Conservation (phyloP, 2,888 invertebrate species). For the Melikaiella ostensackeni region DNA sequence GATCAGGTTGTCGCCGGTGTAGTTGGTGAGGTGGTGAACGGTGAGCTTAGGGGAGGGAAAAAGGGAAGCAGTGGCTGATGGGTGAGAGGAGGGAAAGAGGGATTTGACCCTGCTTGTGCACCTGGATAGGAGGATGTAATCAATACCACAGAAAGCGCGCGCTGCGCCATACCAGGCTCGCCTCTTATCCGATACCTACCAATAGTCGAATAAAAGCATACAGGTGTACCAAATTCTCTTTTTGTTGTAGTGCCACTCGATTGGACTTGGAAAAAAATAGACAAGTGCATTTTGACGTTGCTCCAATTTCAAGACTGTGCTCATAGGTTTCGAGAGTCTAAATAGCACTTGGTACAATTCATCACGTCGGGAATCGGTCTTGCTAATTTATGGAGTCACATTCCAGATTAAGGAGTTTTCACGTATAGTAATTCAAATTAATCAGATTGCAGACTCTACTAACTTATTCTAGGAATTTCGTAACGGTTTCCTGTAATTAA, state of each 20-base stretch:
- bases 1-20: constrained; percentile 32
- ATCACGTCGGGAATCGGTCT: background rate
- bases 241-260: background rate
- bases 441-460: too few species aligned
- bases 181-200: constrained; percentile 29
- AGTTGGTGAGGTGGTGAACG: constrained; percentile 1
- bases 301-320: background rate
- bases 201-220: constrained; percentile 30
- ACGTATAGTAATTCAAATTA: background rate
- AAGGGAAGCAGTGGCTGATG: constrained; percentile 45
- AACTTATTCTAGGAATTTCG: too few species aligned
- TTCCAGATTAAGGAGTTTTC: background rate
- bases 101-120: constrained; percentile 73
- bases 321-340: background rate
- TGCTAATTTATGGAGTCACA: too few species aligned
- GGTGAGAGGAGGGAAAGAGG: constrained; percentile 50
- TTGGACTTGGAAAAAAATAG: background rate
- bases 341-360: background rate
- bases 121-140: constrained; percentile 76
- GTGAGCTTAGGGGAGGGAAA: constrained; percentile 43
- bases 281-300: background rate
- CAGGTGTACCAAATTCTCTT: background rate
- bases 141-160: constrained; percentile 73
- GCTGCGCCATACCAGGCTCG: constrained; percentile 50
- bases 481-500: too few species aligned